Conservation (phyloP, 2,888 invertebrate species). For the Chrysolina oricalcia region DNA sequence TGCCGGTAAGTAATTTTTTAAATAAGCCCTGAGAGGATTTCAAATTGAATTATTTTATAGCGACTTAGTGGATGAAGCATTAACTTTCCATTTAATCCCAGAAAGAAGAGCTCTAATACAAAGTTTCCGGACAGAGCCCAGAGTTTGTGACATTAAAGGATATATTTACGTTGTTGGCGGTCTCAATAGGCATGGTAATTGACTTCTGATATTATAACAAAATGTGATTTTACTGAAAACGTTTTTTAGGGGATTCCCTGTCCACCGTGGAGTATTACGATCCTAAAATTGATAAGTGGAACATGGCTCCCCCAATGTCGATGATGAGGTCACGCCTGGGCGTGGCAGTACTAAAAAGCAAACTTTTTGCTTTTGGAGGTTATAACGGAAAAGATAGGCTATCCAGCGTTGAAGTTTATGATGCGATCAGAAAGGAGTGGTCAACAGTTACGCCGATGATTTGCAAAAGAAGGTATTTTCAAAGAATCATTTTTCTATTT, state of each 20-base stretch:
- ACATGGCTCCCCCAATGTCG: constrained; percentile 86
- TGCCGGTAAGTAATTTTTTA: constrained; percentile 75
- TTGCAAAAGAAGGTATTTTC: constrained; percentile 81
- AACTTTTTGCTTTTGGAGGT: constrained; percentile 87
- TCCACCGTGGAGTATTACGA: constrained; percentile 90
- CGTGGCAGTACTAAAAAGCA: constrained; percentile 86
- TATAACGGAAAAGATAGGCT: constrained; percentile 89
- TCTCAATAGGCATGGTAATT: constrained; percentile 82
- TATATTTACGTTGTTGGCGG: constrained; percentile 92
- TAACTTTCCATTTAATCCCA: constrained; percentile 91
- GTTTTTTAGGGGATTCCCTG: constrained; percentile 79
- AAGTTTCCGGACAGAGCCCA: constrained; percentile 83
- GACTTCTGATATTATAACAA: background rate
- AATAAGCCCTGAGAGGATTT: background rate
- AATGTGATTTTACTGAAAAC: background rate
- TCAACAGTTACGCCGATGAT: constrained; percentile 85
- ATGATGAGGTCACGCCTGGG: constrained; percentile 89
- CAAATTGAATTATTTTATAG: constrained; percentile 67
- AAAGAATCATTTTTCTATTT: no score
- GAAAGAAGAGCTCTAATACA: constrained; percentile 85
- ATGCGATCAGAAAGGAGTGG: constrained; percentile 83
- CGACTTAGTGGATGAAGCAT: constrained; percentile 89
- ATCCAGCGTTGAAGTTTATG: constrained; percentile 89
- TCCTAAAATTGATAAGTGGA: constrained; percentile 82
- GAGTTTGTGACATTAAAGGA: constrained; percentile 85